Percentiles rank a stretch among this genome's conserved stretches.
These are phyloP conservation scores for Acanthosepion pharaonis DNA, from an alignment of 2,888 invertebrate species.

Conservation along the genomic window DNA sequence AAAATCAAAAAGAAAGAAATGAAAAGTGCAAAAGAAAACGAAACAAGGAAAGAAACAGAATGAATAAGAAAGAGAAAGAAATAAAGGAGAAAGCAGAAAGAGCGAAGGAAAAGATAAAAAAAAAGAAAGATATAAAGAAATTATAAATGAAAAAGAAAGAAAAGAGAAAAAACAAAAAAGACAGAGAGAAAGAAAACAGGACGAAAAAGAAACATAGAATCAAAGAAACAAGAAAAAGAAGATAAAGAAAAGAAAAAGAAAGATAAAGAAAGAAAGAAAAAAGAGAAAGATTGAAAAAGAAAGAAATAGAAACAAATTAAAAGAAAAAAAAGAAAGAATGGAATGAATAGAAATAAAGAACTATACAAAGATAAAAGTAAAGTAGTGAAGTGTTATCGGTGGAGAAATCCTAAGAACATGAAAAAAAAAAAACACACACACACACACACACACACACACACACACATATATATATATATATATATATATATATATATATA, in stretches of 20 bases:
- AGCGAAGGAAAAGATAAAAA: not conserved
- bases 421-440: too few species aligned
- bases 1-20: too few species aligned
- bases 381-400: too few species aligned
- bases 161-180: not conserved
- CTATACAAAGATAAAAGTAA: not conserved
- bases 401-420: too few species aligned
- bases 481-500: too few species aligned
- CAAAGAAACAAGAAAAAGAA: not conserved
- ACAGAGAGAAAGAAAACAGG: not conserved
- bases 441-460: too few species aligned
- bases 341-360: not conserved
- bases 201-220: too few species aligned
- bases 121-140: not conserved
- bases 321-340: too few species aligned
- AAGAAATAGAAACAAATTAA: too few species aligned
- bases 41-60: too few species aligned
- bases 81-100: not conserved
- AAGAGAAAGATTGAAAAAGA: not conserved
- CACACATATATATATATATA: too few species aligned
- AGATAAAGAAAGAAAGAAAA: not conserved
- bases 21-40: too few species aligned
- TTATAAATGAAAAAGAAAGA: not conserved
- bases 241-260: not conserved
- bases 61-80: not conserved